These are phyloP conservation scores for Phalacrocorax brasilianus DNA, from an alignment of 2,113 vertebrate species.

Conservation along the genomic window DNA sequence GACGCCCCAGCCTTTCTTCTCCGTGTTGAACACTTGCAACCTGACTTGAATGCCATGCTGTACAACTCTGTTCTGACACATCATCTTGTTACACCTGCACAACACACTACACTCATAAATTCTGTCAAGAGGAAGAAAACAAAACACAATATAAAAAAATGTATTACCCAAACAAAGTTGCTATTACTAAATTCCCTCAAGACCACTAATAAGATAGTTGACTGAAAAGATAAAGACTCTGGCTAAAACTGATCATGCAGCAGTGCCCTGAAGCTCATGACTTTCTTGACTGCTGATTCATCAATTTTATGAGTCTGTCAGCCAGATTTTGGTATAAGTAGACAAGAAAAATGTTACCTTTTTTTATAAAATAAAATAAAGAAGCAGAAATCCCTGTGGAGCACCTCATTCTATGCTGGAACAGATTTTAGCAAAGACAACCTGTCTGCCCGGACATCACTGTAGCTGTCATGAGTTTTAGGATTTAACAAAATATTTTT, in stretches of 20 bases:
- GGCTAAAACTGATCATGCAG: not conserved
- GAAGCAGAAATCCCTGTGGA: not conserved
- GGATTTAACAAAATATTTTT: not conserved
- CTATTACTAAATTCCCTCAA: not conserved
- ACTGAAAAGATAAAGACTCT: not conserved
- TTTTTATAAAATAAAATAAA: not conserved
- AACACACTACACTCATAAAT: conserved; percentile 89
- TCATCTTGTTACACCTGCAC: conserved; percentile 83
- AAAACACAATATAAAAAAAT: not conserved
- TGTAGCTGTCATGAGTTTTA: not conserved
- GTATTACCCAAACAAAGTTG: not conserved
- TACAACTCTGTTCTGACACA: conserved; percentile 91
- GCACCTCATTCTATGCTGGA: not conserved
- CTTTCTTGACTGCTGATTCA: not conserved
- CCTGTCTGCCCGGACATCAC: not conserved
- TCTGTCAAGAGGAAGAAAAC: conserved; percentile 70
- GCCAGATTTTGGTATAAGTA: not conserved
- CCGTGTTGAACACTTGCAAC: conserved; percentile 88
- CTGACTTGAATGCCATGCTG: conserved; percentile 89
- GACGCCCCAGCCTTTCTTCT: conserved; percentile 86
- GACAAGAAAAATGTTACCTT: not conserved
- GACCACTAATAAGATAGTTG: not conserved
- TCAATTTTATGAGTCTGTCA: not conserved
- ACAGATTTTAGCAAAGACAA: not conserved
- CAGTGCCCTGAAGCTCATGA: not conserved